Conservation (phyloP, 2,888 invertebrate species). For the Trichopoda pennipes region DNA sequence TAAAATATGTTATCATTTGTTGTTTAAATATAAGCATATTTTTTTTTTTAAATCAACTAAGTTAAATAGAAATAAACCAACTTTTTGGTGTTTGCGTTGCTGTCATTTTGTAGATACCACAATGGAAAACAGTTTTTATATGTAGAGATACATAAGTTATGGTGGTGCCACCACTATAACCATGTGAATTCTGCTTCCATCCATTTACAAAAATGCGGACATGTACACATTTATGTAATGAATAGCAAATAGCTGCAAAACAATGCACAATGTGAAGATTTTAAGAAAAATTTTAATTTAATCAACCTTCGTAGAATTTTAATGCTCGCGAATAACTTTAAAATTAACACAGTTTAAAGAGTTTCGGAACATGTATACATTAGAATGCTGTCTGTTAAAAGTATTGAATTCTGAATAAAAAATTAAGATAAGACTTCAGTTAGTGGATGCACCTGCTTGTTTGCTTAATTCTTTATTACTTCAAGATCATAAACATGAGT, state of each 20-base stretch:
- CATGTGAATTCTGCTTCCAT: background rate
- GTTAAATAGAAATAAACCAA: constrained; percentile 48
- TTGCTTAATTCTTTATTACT: too few relatives aligned
- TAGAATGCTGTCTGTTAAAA: too few relatives aligned
- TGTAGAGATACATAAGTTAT: background rate
- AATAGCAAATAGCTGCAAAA: background rate
- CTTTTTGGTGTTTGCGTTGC: background rate
- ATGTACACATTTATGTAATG: background rate
- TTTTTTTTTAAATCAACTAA: constrained; percentile 30
- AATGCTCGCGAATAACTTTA: too few relatives aligned
- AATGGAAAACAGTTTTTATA: background rate
- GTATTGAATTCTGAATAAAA: too few relatives aligned
- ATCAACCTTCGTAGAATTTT: too few relatives aligned
- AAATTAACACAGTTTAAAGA: too few relatives aligned
- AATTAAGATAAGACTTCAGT: too few relatives aligned
- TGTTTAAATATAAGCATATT: constrained; percentile 9
- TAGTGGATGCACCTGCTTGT: too few relatives aligned
- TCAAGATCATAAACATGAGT: too few relatives aligned
- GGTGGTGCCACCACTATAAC: background rate
- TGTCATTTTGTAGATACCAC: background rate
- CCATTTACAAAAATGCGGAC: background rate
- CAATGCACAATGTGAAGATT: too few relatives aligned
- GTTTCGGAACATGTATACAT: too few relatives aligned
- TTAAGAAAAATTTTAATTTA: too few relatives aligned
- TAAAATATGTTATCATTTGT: constrained; percentile 14